Evolutionary conservation across 2,888 invertebrate genomes (phyloP).

Genomic region (Drosophila recens): DNA sequence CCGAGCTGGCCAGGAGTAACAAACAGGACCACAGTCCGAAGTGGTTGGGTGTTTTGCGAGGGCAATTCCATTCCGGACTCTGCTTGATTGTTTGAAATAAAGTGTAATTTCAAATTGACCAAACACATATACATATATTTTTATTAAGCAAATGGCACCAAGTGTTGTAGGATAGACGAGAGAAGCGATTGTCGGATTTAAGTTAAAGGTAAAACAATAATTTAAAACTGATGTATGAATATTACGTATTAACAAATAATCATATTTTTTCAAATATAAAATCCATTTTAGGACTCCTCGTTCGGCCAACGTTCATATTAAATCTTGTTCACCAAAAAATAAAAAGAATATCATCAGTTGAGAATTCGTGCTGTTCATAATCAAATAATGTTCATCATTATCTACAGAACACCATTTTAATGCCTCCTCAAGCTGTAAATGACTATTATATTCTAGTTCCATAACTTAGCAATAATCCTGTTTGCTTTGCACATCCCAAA

Average conservation of each 20-base stretch:
- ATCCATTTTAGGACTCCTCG: too few species aligned
- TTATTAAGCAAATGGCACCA: background rate
- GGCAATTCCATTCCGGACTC: slow-evolving; percentile 12
- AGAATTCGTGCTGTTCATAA: background rate
- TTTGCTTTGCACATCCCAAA: background rate
- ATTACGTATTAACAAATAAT: too few species aligned
- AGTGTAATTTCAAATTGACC: slow-evolving; percentile 39
- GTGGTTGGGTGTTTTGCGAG: slow-evolving; percentile 2
- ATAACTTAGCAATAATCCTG: background rate
- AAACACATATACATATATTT: slow-evolving; percentile 6
- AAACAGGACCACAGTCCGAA: background rate
- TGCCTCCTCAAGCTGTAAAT: background rate
- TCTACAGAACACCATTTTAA: background rate
- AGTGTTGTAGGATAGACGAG: background rate
- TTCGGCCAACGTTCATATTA: too few species aligned
- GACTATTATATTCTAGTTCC: background rate
- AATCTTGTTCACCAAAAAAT: too few species aligned
- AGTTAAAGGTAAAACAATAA: background rate
- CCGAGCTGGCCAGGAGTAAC: slow-evolving; percentile 9
- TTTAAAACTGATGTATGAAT: background rate
- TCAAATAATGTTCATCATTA: slow-evolving; percentile 1
- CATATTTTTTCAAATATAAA: too few species aligned
- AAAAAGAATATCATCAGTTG: background rate
- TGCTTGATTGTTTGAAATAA: slow-evolving; percentile 40
- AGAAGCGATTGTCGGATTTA: background rate